A percentile compares a stretch with the other conserved stretches of the same genome.
Evolutionary conservation across 2,113 vertebrate species (phyloP).

Genomic region (Microcebus murinus): DNA sequence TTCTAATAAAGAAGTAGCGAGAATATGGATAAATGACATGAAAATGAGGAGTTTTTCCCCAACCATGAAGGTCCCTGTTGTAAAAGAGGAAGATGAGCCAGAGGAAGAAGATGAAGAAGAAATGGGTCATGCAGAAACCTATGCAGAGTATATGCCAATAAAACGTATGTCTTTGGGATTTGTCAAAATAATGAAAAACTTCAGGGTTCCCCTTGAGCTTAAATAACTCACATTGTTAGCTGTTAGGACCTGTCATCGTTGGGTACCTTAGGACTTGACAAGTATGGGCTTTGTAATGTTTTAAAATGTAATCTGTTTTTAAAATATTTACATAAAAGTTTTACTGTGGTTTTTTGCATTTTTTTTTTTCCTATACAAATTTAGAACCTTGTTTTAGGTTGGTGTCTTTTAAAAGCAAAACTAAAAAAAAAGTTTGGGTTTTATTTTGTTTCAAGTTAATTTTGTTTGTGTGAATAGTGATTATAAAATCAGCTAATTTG

Average conservation of each 20-base stretch:
- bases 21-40: too few relatives aligned
- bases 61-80: slow-evolving; percentile 93
- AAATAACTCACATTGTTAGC: background rate
- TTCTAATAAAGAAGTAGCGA: too few relatives aligned
- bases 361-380: background rate
- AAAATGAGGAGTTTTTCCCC: too few relatives aligned
- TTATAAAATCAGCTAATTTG: slow-evolving; percentile 31
- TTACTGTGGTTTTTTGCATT: background rate
- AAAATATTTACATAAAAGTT: background rate
- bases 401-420: slow-evolving; percentile 22
- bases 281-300: background rate
- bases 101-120: slow-evolving; percentile 99
- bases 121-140: slow-evolving; percentile 97
- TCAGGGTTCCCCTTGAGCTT: background rate
- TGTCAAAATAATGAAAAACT: background rate
- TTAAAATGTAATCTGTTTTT: background rate
- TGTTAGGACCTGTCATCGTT: background rate
- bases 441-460: slow-evolving; percentile 15
- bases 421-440: background rate
- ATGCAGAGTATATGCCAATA: slow-evolving; percentile 99
- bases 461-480: background rate
- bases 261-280: background rate
- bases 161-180: slow-evolving; percentile 89
- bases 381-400: background rate
- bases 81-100: slow-evolving; percentile 96